phyloP scores from a whole-genome alignment of 2,797 vertebrate species.

The Chelon labrosus region DNA sequence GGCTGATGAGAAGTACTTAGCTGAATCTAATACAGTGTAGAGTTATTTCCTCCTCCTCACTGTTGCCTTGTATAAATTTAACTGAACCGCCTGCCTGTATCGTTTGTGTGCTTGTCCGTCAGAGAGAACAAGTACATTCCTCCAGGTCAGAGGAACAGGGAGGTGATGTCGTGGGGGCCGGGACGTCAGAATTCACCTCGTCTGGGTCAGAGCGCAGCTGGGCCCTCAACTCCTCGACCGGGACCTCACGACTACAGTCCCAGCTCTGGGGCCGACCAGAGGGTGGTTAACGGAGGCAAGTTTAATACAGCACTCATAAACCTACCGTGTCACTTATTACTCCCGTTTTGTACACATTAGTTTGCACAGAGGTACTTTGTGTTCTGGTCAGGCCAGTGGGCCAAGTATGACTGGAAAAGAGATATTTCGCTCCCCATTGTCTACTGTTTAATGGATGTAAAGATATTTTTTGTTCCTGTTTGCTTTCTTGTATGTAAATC shows the following conservation, averaged over 20 bases:
- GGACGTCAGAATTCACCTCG: slow-evolving; percentile 95
- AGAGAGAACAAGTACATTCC: slow-evolving; percentile 99
- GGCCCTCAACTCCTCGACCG: slow-evolving; percentile 89
- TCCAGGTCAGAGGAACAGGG: slow-evolving; percentile 96
- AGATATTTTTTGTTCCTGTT: slow-evolving; percentile 13
- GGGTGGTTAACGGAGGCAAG: slow-evolving; percentile 98
- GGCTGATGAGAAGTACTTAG: slow-evolving; percentile 33
- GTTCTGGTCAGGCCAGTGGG: neutral
- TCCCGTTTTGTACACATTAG: neutral
- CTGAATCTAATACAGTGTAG: slow-evolving; percentile 25
- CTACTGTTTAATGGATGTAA: neutral
- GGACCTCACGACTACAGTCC: slow-evolving; percentile 95
- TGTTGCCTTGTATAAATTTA: slow-evolving; percentile 30
- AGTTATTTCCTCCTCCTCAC: slow-evolving; percentile 35
- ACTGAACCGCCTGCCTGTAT: slow-evolving; percentile 13
- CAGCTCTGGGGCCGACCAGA: slow-evolving; percentile 93
- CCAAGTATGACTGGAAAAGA: neutral
- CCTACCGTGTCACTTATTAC: neutral
- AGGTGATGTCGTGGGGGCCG: slow-evolving; percentile 94
- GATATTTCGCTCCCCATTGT: neutral
- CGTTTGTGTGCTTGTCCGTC: slow-evolving; percentile 11
- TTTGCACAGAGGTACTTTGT: neutral
- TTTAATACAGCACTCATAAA: slow-evolving; percentile 14
- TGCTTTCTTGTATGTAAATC: slow-evolving; percentile 2
- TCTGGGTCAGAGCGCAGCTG: slow-evolving; percentile 90